A percentile compares a stretch with the other conserved stretches of the same genome.
Conservation (phyloP, 1,140 invertebrate genomes). For the Drosophila sp. region DNA sequence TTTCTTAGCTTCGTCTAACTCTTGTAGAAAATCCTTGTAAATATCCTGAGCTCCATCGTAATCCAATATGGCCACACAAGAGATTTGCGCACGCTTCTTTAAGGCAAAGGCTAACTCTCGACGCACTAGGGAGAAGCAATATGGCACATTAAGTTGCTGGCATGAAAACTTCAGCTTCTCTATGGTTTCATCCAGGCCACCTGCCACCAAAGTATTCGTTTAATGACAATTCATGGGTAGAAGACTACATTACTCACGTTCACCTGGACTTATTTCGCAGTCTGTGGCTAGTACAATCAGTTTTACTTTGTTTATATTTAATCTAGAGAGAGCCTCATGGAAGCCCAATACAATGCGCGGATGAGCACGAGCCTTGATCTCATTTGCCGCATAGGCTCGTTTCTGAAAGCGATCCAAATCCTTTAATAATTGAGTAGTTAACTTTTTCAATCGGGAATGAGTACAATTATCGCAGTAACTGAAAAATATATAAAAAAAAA, state of each 20-base stretch:
- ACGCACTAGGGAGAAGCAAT: constrained; percentile 65
- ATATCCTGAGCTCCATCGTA: constrained; percentile 70
- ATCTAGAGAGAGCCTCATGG: constrained; percentile 85
- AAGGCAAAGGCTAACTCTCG: constrained; percentile 67
- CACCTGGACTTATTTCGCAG: constrained; percentile 69
- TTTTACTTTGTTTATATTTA: constrained; percentile 85
- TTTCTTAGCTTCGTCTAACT: constrained; percentile 46
- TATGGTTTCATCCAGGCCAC: constrained; percentile 65
- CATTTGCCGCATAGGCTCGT: constrained; percentile 85
- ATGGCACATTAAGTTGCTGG: constrained; percentile 59
- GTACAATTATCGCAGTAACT: constrained; percentile 81
- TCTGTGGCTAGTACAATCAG: constrained; percentile 86
- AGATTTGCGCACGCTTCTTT: constrained; percentile 70
- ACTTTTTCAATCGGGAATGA: constrained; percentile 43
- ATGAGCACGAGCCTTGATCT: constrained; percentile 85
- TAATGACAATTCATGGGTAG: too few relatives aligned
- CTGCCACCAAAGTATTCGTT: constrained; percentile 21
- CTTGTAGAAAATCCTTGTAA: constrained; percentile 49
- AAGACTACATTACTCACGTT: constrained; percentile 32
- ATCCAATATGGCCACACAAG: constrained; percentile 73
- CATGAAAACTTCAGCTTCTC: constrained; percentile 61
- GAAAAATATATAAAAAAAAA: neutral
- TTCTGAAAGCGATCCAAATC: constrained; percentile 86
- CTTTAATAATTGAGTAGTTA: constrained; percentile 82
- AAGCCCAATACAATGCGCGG: constrained; percentile 86